Conservation (phyloP, 2,888 invertebrate species). For the Leptodirus hochenwartii region DNA sequence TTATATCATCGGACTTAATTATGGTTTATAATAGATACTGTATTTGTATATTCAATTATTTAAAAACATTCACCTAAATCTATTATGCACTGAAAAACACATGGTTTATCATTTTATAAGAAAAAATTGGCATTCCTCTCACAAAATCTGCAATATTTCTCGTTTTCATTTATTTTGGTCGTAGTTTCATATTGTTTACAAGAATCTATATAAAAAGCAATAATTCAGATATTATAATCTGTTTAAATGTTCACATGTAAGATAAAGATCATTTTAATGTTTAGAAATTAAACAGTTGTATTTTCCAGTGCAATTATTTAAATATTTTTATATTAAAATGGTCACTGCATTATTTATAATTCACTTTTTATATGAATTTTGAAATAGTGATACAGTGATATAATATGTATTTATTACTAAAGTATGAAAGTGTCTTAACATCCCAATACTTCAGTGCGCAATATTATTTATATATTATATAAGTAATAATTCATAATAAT, state of each 20-base stretch:
- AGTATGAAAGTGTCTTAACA: slow-evolving; percentile 31
- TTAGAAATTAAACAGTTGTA: too few species aligned
- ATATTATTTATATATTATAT: slow-evolving; percentile 26
- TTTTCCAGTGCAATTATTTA: slow-evolving; percentile 15
- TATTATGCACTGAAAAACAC: slow-evolving; percentile 22
- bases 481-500: slow-evolving; percentile 19
- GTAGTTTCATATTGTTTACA: too few species aligned
- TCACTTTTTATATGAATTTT: too few species aligned
- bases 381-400: slow-evolving; percentile 26
- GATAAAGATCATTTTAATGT: too few species aligned
- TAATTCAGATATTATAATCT: too few species aligned
- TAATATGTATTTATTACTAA: slow-evolving; percentile 24
- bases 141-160: too few species aligned
- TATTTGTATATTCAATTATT: slow-evolving; percentile 26
- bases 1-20: slow-evolving; percentile 27
- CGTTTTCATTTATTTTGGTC: too few species aligned
- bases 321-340: slow-evolving; percentile 28
- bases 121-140: too few species aligned
- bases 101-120: slow-evolving; percentile 5
- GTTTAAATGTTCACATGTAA: too few species aligned
- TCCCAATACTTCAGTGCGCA: slow-evolving; percentile 32
- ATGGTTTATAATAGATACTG: slow-evolving; percentile 22
- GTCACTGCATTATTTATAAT: too few species aligned
- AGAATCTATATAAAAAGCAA: too few species aligned
- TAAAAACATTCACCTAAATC: slow-evolving; percentile 30